A percentile compares a stretch with the other conserved stretches of the same genome.
These are phyloP conservation scores for Heterocephalus glaber DNA, from an alignment of 2,113 vertebrate species.

Conservation along the genomic window DNA sequence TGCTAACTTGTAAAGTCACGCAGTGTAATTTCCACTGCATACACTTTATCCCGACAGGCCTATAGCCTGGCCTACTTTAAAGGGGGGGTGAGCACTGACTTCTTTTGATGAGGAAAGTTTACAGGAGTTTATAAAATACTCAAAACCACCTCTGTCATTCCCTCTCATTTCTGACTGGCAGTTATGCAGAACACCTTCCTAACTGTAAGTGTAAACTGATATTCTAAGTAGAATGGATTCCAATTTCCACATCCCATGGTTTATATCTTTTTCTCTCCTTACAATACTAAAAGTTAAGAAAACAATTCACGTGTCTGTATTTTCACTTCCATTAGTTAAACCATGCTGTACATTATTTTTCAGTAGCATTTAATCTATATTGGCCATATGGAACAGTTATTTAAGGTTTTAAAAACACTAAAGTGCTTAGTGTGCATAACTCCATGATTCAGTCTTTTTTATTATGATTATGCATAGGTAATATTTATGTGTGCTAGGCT, in stretches of 20 bases:
- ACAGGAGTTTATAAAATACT: neutral
- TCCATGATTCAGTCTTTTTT: neutral
- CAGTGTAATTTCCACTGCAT: neutral
- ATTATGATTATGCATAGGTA: neutral
- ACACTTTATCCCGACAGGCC: neutral
- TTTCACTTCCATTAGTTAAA: neutral
- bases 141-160: neutral
- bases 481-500: neutral
- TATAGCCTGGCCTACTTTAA: neutral
- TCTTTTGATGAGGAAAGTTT: neutral
- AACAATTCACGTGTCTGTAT: neutral
- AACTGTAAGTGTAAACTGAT: neutral
- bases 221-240: neutral
- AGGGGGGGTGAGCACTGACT: neutral
- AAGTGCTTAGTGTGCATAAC: neutral
- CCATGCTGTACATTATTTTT: neutral
- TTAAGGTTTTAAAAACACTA: neutral
- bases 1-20: neutral
- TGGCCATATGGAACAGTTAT: neutral
- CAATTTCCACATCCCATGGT: neutral
- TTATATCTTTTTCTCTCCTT: neutral
- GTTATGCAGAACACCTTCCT: neutral
- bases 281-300: neutral
- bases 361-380: neutral
- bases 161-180: neutral